Conservation (phyloP, 2,797 vertebrate genomes). For the Pachyuromys duprasi region DNA sequence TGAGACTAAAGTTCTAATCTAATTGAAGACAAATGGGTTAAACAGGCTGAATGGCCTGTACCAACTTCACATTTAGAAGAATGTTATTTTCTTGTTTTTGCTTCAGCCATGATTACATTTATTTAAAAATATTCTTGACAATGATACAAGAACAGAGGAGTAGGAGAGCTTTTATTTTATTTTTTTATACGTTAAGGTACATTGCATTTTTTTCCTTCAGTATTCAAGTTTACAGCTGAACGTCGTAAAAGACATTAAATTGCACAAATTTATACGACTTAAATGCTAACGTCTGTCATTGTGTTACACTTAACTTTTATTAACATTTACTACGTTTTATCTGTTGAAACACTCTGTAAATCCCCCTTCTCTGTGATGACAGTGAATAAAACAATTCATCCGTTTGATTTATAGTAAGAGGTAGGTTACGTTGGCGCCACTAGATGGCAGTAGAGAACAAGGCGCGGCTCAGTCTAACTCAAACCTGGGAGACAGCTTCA, state of each 20-base stretch:
- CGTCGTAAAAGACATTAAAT: constrained; percentile 61
- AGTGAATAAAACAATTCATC: constrained; percentile 55
- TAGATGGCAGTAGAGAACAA: constrained; percentile 85
- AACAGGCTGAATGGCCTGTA: constrained; percentile 61
- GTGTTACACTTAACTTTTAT: constrained; percentile 58
- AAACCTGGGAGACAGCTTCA: not conserved
- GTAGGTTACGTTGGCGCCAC: constrained; percentile 53
- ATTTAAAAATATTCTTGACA: constrained; percentile 49
- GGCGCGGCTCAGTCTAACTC: not conserved
- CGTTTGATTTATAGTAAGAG: constrained; percentile 35
- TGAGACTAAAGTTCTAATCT: constrained; percentile 52
- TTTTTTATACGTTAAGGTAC: constrained; percentile 21
- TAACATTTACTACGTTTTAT: constrained; percentile 56
- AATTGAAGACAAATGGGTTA: constrained; percentile 70
- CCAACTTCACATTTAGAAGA: constrained; percentile 34
- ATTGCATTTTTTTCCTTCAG: constrained; percentile 45
- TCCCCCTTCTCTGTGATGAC: constrained; percentile 40
- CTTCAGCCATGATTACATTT: not conserved
- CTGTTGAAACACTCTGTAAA: constrained; percentile 51
- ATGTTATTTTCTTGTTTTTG: constrained; percentile 28
- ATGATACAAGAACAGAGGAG: not conserved
- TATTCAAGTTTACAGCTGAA: constrained; percentile 65
- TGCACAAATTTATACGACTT: constrained; percentile 47
- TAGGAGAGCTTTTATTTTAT: not conserved
- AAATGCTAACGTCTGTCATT: constrained; percentile 45